phyloP scores from a whole-genome alignment of 2,797 vertebrate species.

The Sciurus carolinensis region DNA sequence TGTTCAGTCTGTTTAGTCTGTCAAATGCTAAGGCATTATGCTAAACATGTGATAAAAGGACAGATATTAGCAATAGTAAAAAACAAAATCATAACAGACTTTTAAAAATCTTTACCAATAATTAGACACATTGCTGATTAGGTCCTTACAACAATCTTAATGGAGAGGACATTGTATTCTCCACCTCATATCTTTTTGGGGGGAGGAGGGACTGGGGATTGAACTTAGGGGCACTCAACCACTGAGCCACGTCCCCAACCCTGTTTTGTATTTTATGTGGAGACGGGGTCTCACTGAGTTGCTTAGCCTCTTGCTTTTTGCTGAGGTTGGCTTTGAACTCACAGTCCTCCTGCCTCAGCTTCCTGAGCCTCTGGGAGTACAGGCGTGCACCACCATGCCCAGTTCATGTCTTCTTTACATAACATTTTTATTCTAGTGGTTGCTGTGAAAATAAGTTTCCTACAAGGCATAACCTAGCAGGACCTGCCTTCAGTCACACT shows the following conservation, averaged over 20 bases:
- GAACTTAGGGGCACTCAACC: too few species aligned
- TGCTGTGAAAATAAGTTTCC: constrained; percentile 32
- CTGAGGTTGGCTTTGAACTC: too few species aligned
- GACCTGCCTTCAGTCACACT: neutral
- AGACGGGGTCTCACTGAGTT: too few species aligned
- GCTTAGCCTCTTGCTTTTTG: too few species aligned
- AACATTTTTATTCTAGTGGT: neutral
- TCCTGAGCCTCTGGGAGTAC: too few species aligned
- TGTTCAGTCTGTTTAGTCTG: too few species aligned
- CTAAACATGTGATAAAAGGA: neutral
- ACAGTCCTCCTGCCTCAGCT: too few species aligned
- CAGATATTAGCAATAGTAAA: neutral
- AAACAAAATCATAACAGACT: neutral
- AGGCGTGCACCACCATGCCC: too few species aligned
- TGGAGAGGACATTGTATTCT: too few species aligned
- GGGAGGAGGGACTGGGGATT: too few species aligned
- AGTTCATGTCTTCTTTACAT: neutral
- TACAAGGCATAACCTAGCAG: neutral
- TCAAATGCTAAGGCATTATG: neutral
- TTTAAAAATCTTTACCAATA: neutral
- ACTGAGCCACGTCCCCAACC: too few species aligned
- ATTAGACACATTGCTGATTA: neutral
- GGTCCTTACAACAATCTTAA: neutral
- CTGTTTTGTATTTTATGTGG: too few species aligned
- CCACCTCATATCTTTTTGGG: neutral